Percentiles rank a stretch among this genome's conserved stretches.
phyloP scores from a whole-genome alignment of 2,113 vertebrate genomes.

The Boulengeromyrus knoepffleri region DNA sequence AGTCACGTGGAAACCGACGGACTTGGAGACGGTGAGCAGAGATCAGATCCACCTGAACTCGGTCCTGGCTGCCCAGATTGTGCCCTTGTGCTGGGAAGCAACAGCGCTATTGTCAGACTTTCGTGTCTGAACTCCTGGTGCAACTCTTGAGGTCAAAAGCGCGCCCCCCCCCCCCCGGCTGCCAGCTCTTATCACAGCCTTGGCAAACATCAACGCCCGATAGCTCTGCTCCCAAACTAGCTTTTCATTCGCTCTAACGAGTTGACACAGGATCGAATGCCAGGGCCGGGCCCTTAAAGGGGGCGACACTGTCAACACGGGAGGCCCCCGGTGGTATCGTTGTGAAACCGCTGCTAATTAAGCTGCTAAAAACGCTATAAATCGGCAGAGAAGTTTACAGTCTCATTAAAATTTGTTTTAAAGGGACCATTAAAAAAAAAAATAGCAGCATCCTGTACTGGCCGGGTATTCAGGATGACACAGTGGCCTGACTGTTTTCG shows the following conservation, averaged over 20 bases:
- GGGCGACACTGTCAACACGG: neutral
- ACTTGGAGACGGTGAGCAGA: neutral
- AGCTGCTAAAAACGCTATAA: neutral
- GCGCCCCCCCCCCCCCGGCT: conserved; percentile 17
- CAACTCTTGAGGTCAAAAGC: conserved; percentile 41
- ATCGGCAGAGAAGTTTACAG: neutral
- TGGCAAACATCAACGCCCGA: conserved; percentile 40
- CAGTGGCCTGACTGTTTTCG: neutral
- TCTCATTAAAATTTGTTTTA: neutral
- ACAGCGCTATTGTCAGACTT: neutral
- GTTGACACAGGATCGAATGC: conserved; percentile 25
- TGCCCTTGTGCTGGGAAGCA: neutral
- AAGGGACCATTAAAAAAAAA: neutral
- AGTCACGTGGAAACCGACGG: neutral
- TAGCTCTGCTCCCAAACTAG: conserved; percentile 38
- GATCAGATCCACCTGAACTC: neutral
- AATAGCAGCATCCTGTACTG: neutral
- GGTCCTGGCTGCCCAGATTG: neutral
- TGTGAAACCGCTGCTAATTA: neutral
- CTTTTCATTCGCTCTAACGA: conserved; percentile 28
- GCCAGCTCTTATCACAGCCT: conserved; percentile 34
- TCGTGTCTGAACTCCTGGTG: conserved; percentile 16
- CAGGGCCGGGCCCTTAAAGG: neutral
- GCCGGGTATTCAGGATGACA: neutral
- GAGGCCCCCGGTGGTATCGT: neutral